Conservation (phyloP, 2,113 vertebrate genomes). For the Etheostoma cragini region DNA sequence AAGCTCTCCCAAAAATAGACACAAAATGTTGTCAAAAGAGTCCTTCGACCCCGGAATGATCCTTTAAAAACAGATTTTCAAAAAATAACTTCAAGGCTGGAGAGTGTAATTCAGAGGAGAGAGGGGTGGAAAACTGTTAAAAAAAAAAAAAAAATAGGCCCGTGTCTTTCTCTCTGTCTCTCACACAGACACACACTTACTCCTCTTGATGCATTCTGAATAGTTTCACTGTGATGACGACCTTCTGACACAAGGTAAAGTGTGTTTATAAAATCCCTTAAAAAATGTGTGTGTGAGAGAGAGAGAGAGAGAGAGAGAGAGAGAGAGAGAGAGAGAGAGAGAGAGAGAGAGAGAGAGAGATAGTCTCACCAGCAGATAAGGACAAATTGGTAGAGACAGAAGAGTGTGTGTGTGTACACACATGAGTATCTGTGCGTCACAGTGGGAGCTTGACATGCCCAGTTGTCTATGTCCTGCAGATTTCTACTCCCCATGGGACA, state of each 20-base stretch:
- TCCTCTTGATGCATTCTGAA: slow-evolving; percentile 17
- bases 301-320: background rate
- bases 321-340: background rate
- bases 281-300: slow-evolving; percentile 23
- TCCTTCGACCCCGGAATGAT: slow-evolving; percentile 30
- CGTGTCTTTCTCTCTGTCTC: background rate
- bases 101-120: slow-evolving; percentile 33
- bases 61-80: slow-evolving; percentile 27
- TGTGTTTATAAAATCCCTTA: slow-evolving; percentile 34
- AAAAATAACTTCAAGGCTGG: slow-evolving; percentile 41
- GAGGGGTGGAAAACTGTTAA: slow-evolving; percentile 2
- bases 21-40: slow-evolving; percentile 17
- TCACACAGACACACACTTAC: background rate
- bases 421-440: slow-evolving; percentile 27
- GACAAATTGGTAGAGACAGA: slow-evolving; percentile 51
- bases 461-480: slow-evolving; percentile 76
- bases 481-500: slow-evolving; percentile 66
- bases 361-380: slow-evolving; percentile 62
- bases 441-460: slow-evolving; percentile 70
- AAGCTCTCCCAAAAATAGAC: slow-evolving; percentile 20
- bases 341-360: slow-evolving; percentile 21
- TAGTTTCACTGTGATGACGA: slow-evolving; percentile 30
- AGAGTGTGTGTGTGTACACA: background rate
- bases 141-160: background rate
- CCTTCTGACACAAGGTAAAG: slow-evolving; percentile 8